These are phyloP conservation scores for Alligator mississippiensis DNA, from an alignment of 2,113 vertebrate species.

Conservation along the genomic window DNA sequence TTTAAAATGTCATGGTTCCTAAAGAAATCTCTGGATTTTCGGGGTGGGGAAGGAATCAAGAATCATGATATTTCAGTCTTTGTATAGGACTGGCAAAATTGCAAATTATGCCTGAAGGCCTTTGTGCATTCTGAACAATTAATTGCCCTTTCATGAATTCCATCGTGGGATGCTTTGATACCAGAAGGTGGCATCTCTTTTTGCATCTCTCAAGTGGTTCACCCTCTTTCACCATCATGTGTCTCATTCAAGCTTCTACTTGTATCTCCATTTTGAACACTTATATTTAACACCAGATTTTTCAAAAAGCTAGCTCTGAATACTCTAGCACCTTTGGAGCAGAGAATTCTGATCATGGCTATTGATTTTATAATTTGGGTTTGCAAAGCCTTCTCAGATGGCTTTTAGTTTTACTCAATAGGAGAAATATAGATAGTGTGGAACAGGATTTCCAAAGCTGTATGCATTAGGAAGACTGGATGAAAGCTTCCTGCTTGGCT, in stretches of 20 bases:
- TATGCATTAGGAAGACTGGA: not conserved
- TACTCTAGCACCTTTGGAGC: too few relatives aligned
- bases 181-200: rapidly evolving
- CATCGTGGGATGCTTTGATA: rapidly evolving
- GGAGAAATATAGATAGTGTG: too few relatives aligned
- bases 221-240: rapidly evolving
- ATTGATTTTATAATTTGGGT: too few relatives aligned
- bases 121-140: not conserved
- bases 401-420: not conserved
- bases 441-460: not conserved
- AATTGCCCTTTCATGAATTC: not conserved
- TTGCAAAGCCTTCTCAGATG: not conserved
- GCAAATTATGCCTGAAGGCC: not conserved
- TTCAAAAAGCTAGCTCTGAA: too few relatives aligned
- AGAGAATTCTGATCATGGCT: too few relatives aligned
- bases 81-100: not conserved
- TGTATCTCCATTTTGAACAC: rapidly evolving
- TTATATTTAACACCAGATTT: not conserved
- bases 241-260: not conserved
- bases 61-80: rapidly evolving
- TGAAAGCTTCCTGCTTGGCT: not conserved
- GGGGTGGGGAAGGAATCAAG: rapidly evolving
- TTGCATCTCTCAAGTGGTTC: too few relatives aligned
- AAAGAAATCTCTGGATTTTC: not conserved
- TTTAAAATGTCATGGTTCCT: rapidly evolving